Conservation (phyloP, 64 coral and sea anemone species). For the Montipora efflorescens region DNA sequence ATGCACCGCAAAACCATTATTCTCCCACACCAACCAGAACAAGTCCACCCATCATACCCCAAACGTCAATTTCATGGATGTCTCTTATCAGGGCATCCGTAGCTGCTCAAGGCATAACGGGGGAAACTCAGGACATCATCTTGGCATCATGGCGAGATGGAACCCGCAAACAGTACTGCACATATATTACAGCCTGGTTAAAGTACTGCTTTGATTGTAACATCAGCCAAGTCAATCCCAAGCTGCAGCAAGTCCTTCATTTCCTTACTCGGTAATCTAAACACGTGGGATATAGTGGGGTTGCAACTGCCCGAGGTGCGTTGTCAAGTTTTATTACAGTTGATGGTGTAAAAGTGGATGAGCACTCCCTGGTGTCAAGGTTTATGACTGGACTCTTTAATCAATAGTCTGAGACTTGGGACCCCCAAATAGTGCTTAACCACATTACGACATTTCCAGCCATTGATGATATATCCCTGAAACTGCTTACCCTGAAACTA, state of each 20-base stretch:
- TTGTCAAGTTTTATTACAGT: conserved; percentile 41
- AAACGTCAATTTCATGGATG: too few species aligned
- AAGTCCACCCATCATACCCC: conserved; percentile 27
- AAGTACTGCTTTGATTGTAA: too few species aligned
- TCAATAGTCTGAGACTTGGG: too few species aligned
- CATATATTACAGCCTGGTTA: background rate
- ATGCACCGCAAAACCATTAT: background rate
- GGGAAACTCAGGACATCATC: conserved; percentile 30
- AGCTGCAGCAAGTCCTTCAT: too few species aligned
- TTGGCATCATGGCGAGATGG: conserved; percentile 27
- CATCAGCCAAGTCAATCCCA: too few species aligned
- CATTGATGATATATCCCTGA: conserved; percentile 38
- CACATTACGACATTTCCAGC: too few species aligned
- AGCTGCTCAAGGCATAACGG: background rate
- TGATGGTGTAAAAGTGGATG: conserved; percentile 3
- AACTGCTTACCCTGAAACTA: conserved; percentile 44
- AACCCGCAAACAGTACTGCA: conserved; percentile 23
- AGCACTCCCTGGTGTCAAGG: conserved; percentile 15
- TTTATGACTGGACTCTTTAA: too few species aligned
- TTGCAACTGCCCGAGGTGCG: conserved; percentile 21
- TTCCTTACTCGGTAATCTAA: background rate
- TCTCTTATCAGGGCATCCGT: too few species aligned
- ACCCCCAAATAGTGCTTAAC: too few species aligned
- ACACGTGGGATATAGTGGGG: conserved; percentile 52
- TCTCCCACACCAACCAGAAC: conserved; percentile 44